Conservation (phyloP, 2,113 vertebrate species). For the Copsychus sechellarum region DNA sequence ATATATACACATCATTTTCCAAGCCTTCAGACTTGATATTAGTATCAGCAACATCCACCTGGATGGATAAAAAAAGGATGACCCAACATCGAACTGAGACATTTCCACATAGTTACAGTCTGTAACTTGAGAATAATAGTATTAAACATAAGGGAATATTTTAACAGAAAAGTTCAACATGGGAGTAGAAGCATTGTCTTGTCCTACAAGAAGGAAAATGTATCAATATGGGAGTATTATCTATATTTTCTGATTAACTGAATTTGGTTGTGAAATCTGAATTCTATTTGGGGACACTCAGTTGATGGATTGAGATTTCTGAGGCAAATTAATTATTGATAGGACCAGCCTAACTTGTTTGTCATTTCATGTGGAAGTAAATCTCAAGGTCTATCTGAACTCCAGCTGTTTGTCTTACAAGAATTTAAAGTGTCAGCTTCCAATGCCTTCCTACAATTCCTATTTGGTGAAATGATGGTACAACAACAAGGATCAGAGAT, state of each 20-base stretch:
- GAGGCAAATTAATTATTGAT: background rate
- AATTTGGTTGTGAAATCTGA: background rate
- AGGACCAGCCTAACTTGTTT: background rate
- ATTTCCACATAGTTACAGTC: background rate
- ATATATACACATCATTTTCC: background rate
- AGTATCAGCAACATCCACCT: background rate
- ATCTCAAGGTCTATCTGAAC: background rate
- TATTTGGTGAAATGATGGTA: background rate
- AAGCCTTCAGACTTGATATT: background rate
- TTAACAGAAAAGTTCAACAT: background rate
- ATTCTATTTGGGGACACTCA: background rate
- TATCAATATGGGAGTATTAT: background rate
- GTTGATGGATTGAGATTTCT: background rate
- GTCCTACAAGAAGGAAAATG: background rate
- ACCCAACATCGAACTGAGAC: background rate
- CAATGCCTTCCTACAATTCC: background rate
- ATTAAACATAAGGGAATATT: background rate
- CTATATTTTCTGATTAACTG: background rate
- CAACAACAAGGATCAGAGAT: background rate
- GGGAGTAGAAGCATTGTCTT: background rate
- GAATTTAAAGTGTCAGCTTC: background rate
- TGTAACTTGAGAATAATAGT: background rate
- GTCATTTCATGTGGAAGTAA: background rate
- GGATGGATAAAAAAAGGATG: background rate
- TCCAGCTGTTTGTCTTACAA: background rate